phyloP scores from a whole-genome alignment of 2,888 invertebrate species.

The Drosophila yooni region DNA sequence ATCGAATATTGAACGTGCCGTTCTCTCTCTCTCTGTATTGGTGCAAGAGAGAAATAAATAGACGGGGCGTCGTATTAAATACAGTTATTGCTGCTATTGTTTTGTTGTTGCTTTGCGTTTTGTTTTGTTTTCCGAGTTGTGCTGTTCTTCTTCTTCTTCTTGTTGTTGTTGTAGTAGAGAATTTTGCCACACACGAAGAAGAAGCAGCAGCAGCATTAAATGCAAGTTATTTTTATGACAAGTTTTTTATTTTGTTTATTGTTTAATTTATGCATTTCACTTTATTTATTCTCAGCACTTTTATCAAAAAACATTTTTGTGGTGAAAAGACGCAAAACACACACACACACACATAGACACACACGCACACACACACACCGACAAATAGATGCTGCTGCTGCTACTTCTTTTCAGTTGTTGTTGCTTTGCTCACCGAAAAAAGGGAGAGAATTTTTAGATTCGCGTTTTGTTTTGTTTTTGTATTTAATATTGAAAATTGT shows the following conservation, averaged over 20 bases:
- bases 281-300: constrained; percentile 52
- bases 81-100: constrained; percentile 41
- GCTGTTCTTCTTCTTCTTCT: constrained; percentile 21
- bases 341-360: constrained; percentile 5
- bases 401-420: constrained; percentile 39
- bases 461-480: constrained; percentile 25
- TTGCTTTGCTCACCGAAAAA: constrained; percentile 25
- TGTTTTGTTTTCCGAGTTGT: constrained; percentile 21
- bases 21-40: constrained; percentile 25
- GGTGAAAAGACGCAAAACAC: constrained; percentile 55
- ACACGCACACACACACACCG: constrained; percentile 13
- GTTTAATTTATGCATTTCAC: constrained; percentile 36
- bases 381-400: constrained; percentile 37
- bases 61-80: constrained; percentile 63
- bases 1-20: constrained; percentile 66
- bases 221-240: constrained; percentile 4
- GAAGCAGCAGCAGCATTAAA: constrained; percentile 10
- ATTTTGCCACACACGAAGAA: constrained; percentile 2
- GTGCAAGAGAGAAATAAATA: constrained; percentile 12
- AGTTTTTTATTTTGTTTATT: constrained; percentile 6
- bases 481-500: constrained; percentile 23
- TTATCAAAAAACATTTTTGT: constrained; percentile 62
- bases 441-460: constrained; percentile 21
- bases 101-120: constrained; percentile 23
- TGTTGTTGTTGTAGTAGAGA: constrained; percentile 12